phyloP scores from a whole-genome alignment of 2,113 vertebrate species.

The Propithecus coquereli region DNA sequence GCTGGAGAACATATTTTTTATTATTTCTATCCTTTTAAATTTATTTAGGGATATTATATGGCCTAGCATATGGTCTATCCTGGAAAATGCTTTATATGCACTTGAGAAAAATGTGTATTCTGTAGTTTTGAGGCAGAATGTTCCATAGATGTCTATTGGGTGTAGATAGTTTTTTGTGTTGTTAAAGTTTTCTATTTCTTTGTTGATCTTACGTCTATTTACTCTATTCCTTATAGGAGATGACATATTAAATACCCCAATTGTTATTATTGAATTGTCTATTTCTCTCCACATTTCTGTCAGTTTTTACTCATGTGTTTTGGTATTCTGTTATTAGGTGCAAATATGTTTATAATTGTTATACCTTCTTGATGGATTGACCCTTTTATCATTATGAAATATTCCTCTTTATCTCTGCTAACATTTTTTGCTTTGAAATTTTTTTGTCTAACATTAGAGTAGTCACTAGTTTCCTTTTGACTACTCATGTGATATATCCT shows the following conservation, averaged over 20 bases:
- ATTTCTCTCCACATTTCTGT: not conserved
- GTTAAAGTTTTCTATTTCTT: not conserved
- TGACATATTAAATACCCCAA: not conserved
- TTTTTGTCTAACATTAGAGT: not conserved
- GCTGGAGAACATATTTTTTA: not conserved
- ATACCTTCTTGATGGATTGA: not conserved
- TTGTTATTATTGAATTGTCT: not conserved
- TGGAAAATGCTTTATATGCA: not conserved
- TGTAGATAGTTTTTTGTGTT: not conserved
- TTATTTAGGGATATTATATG: not conserved
- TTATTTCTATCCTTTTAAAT: not conserved
- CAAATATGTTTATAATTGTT: not conserved
- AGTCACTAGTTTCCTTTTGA: not conserved
- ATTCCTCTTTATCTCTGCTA: not conserved
- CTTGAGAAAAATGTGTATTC: not conserved
- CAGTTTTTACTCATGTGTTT: not conserved
- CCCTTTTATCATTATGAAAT: not conserved
- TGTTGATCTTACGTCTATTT: not conserved
- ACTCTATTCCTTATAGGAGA: not conserved
- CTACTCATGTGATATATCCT: not conserved
- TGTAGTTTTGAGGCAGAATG: not conserved
- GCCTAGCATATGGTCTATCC: not conserved
- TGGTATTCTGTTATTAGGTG: not conserved
- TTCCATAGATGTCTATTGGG: not conserved
- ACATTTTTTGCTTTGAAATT: not conserved